A percentile compares a stretch with the other conserved stretches of the same genome.
Evolutionary conservation across 2,113 vertebrate species (phyloP).

Genomic region (Sceloporus undulatus): DNA sequence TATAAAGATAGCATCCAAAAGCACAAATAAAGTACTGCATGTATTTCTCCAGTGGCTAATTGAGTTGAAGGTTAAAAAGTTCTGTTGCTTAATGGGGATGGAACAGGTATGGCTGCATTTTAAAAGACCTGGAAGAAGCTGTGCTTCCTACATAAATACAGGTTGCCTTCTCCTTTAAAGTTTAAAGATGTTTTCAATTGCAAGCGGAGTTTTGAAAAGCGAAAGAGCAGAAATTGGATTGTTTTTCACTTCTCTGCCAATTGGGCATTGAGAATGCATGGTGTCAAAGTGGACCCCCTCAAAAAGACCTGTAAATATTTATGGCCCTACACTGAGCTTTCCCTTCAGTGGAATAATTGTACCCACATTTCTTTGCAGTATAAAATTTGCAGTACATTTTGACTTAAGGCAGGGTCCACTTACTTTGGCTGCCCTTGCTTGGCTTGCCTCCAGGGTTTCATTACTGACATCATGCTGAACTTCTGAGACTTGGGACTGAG

Average conservation of each 20-base stretch:
- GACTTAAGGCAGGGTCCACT: conserved; percentile 20
- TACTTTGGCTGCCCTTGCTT: not conserved
- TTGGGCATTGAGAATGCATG: not conserved
- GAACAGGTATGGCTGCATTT: conserved; percentile 18
- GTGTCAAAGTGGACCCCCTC: not conserved
- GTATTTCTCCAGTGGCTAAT: fast-evolving
- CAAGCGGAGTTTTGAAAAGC: not conserved
- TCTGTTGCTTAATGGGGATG: not conserved
- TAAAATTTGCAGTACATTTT: conserved; percentile 11
- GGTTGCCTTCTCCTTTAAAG: not conserved
- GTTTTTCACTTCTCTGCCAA: not conserved
- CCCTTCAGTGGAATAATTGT: conserved; percentile 20
- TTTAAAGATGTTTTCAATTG: not conserved
- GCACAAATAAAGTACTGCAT: not conserved
- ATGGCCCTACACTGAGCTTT: conserved; percentile 26
- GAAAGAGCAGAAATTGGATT: not conserved
- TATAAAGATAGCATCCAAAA: not conserved
- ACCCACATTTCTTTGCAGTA: not conserved
- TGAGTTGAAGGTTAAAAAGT: not conserved
- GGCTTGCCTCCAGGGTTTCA: not conserved
- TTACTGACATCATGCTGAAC: conserved; percentile 15
- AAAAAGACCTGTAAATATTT: conserved; percentile 8
- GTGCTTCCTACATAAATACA: not conserved
- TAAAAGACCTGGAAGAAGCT: not conserved
- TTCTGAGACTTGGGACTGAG: conserved; percentile 21